Evolutionary conservation across 2,888 invertebrate species (phyloP).

Genomic region (Ectropis crepuscularia): DNA sequence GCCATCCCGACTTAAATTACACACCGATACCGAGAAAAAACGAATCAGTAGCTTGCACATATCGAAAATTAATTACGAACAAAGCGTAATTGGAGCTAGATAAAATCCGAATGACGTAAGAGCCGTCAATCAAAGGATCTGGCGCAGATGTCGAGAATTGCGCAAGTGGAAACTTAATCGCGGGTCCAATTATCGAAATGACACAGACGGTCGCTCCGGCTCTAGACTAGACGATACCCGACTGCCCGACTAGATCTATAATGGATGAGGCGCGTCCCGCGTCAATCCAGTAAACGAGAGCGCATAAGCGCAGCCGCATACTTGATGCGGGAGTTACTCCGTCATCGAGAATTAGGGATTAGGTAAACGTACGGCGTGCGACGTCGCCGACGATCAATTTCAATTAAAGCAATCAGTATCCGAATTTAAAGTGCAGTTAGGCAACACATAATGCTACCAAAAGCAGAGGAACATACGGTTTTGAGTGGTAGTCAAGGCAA

Average conservation of each 20-base stretch:
- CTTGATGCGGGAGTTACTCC: constrained; percentile 70
- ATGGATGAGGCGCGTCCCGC: constrained; percentile 81
- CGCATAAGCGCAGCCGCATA: constrained; percentile 73
- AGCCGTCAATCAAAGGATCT: constrained; percentile 73
- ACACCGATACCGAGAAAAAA: constrained; percentile 22
- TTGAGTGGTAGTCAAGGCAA: too few species aligned
- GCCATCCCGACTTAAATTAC: constrained; percentile 20
- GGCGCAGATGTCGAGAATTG: constrained; percentile 73
- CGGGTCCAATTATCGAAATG: constrained; percentile 82
- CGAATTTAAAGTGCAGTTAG: too few species aligned
- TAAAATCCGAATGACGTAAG: constrained; percentile 70
- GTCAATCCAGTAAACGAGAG: constrained; percentile 80
- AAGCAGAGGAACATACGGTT: too few species aligned
- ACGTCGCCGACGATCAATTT: constrained; percentile 64
- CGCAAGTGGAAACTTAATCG: constrained; percentile 68
- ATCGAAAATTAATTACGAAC: constrained; percentile 39
- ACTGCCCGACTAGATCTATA: constrained; percentile 71
- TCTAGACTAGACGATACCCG: constrained; percentile 62
- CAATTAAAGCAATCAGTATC: constrained; percentile 71
- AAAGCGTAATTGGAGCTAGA: constrained; percentile 69
- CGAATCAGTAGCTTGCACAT: constrained; percentile 23
- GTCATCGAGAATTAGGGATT: constrained; percentile 59
- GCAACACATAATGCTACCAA: too few species aligned
- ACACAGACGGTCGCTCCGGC: constrained; percentile 63
- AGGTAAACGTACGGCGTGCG: constrained; percentile 60